Conservation (phyloP, 2,113 vertebrate genomes). For the Centropus bengalensis region DNA sequence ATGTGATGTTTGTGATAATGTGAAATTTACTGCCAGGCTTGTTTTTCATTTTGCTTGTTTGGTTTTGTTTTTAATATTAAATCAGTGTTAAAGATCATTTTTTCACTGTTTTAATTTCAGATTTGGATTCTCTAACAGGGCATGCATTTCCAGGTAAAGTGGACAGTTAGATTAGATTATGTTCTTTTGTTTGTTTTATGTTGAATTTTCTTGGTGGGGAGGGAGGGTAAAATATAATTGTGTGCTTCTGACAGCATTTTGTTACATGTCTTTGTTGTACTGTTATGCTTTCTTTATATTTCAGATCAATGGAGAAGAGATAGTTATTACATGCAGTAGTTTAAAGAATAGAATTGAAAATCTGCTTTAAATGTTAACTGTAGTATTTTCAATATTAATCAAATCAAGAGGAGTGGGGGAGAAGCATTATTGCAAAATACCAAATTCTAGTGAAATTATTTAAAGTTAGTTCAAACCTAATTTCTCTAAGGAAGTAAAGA, state of each 20-base stretch:
- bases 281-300: neutral
- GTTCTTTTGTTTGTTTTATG: conserved; percentile 18
- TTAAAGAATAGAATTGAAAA: neutral
- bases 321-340: neutral
- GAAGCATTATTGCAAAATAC: neutral
- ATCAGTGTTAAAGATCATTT: conserved; percentile 57
- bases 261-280: neutral
- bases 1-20: neutral
- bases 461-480: neutral
- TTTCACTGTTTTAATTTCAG: conserved; percentile 72
- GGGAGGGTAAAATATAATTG: neutral
- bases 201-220: neutral
- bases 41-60: neutral
- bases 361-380: neutral
- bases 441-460: neutral
- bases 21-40: neutral
- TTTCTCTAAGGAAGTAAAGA: neutral
- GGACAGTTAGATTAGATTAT: conserved; percentile 56
- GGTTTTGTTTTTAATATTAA: neutral
- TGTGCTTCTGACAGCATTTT: neutral
- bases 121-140: conserved; percentile 77
- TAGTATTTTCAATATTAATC: neutral
- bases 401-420: neutral
- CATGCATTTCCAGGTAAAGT: conserved; percentile 75
- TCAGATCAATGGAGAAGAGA: neutral